A percentile compares a stretch with the other conserved stretches of the same genome.
Conservation (phyloP, 2,888 invertebrate genomes). For the Cerastoderma edule region DNA sequence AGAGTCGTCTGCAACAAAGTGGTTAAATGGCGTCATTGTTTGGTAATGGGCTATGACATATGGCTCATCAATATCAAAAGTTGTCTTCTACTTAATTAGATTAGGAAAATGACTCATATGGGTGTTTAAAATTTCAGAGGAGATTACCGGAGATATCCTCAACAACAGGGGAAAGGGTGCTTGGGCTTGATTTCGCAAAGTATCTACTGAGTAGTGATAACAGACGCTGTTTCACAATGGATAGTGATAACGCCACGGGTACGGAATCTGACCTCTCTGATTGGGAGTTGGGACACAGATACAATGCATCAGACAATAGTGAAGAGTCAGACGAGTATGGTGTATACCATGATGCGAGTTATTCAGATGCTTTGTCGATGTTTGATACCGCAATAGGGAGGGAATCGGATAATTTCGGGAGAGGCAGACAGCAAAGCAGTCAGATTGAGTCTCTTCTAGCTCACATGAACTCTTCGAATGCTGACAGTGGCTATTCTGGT, state of each 20-base stretch:
- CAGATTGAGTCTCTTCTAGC: conserved; percentile 35
- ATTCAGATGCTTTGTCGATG: conserved; percentile 22
- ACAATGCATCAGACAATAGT: conserved; percentile 45
- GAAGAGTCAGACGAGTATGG: conserved; percentile 58
- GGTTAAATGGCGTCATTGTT: no score
- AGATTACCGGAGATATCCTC: conserved; percentile 13
- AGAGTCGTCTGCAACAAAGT: no score
- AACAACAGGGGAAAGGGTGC: conserved; percentile 22
- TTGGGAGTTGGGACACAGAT: conserved; percentile 60
- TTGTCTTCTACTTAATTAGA: no score
- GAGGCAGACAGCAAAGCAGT: conserved; percentile 29
- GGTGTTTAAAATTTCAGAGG: conserved; percentile 11
- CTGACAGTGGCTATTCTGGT: conserved; percentile 45
- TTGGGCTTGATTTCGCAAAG: conserved; percentile 57
- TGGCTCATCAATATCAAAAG: no score
- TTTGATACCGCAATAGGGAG: conserved; percentile 53
- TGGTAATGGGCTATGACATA: no score
- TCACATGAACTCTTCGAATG: conserved; percentile 36
- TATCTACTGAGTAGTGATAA: conserved; percentile 47
- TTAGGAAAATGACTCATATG: background rate
- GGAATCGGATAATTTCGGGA: conserved; percentile 4
- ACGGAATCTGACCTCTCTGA: conserved; percentile 72
- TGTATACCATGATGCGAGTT: conserved; percentile 45
- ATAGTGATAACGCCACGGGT: conserved; percentile 56
- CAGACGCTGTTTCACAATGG: conserved; percentile 42